Evolutionary conservation across 2,888 invertebrate genomes (phyloP), one percentile per base, ranked within the genome.

Genomic region (Podabrus alpinus): DNA sequence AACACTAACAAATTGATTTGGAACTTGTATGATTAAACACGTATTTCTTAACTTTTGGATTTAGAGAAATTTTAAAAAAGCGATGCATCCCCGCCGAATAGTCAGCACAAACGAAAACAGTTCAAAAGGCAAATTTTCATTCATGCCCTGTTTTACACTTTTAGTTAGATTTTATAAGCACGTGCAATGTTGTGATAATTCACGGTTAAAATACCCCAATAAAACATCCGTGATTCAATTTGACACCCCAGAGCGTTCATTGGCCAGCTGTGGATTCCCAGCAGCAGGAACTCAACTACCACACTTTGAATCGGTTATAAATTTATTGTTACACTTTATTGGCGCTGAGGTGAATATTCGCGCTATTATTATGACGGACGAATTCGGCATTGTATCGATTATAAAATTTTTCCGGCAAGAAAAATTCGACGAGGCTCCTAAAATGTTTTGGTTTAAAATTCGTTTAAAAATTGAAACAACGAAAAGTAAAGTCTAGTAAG

Each of bases 171-270:
- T 62, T 72, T 77, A 74, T 74, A 76, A 73, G 75, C 74, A 72
- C 77, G 76, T 77, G 74, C 75, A 62, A 77, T 59, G 64, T 29
- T 69, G 77, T 80, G 80, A 78, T 80, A 81, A 82, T 82, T 86
- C 84, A 86, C 83, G 85, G 85, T 85, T 86, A 85, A 86, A 86
- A 84, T 86, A 84, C 84, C 85, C 84, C 85, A 85, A 86, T 86
- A 85, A 86, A 86, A 86, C 84, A 84, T 83, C 83, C 82, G 82
- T 85, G 86, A 86, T 86, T 86, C 86, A 86, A 86, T 86, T 86
- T 86, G 86, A 86, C 86, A 86, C 86, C 86, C 86, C 85, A 83
- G 80, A 84, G 84, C 82, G 82, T 84, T 85, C 85, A 85, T 85
- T 85, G 85, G 85, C 84, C 86, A 86, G 85, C 83, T 86, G 86